Base-by-base conservation (phyloP, 2,797 vertebrate genomes). In the Notoglanidium macrostoma region DNA sequence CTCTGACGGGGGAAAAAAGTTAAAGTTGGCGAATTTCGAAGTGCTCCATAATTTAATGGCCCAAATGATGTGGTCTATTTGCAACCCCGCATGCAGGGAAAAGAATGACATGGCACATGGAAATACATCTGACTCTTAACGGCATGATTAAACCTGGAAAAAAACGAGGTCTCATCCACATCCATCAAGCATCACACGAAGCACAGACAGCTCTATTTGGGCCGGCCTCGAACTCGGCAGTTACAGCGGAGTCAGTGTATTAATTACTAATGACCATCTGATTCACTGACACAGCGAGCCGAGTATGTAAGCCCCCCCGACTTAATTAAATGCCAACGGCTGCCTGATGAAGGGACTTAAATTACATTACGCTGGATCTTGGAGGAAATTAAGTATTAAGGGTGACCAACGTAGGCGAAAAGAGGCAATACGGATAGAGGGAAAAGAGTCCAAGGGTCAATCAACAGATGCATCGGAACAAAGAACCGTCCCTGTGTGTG, bases 361-460 rank as follows among this genome's bases (percentile, higher is more conserved):
- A 96, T 96, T 96, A 96, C 94, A 96, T 97, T 96, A 96, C 94
- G 93, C 94, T 96, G 96, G 97, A 97, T 96, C 97, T 97, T 96
- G 91, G 92, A 96, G 96, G 96, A 96, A 97, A 97, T 97, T 98
- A 97, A 97, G 95, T 95, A 90, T 87, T 83, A 67, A 51, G 88
- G 82, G 88, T 93, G 90, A 89, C 82, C 40, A 32, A 79, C 70
- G 77, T 2, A 72, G 72, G 44, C 46, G 40, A 85, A 70, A 51
- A 19, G 19, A 63, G 21, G 55, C 81, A 65, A 84, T 72, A 86
- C 90, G 74, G 46, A 89, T 88, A 91, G 88, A 90, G 89, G 88
- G 67, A 59, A 79, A 61, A 44, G 23, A 61, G 23, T 35, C 89
- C 29, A 72, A 81, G 74, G 54, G 74, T 67, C 78, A 73, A 46